phyloP scores from a whole-genome alignment of 2,113 vertebrate genomes.

The Cyanistes caeruleus region DNA sequence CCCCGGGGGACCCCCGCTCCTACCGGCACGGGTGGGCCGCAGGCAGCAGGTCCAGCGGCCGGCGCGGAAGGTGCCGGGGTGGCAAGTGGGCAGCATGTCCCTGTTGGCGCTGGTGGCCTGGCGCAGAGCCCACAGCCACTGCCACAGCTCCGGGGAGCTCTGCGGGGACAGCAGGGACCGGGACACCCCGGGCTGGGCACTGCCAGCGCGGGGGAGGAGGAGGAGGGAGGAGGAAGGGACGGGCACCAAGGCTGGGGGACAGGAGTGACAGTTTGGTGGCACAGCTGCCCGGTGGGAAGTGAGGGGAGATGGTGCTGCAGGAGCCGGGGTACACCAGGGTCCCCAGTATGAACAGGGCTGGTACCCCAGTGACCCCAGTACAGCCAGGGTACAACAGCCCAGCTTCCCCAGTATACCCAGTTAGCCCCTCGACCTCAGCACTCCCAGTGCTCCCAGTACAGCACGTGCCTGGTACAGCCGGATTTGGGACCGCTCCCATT shows the following conservation, averaged over 20 bases:
- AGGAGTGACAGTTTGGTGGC: neutral
- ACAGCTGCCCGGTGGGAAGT: neutral
- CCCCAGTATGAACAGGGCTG: neutral
- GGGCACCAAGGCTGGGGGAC: neutral
- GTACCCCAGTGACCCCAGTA: neutral
- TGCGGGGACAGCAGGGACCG: constrained; percentile 5
- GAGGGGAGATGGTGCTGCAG: neutral
- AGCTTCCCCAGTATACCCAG: neutral
- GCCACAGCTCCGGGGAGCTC: constrained; percentile 91
- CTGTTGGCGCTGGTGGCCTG: constrained; percentile 86
- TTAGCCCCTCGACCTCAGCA: neutral
- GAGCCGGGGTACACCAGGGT: neutral
- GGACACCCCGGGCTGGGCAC: neutral
- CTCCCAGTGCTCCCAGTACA: neutral
- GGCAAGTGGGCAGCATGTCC: constrained; percentile 82
- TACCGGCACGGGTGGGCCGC: constrained; percentile 79
- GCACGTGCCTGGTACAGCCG: fast-evolving
- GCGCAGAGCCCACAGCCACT: constrained; percentile 89
- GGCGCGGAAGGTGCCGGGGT: constrained; percentile 82
- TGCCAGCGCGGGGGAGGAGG: fast-evolving
- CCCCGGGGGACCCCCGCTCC: fast-evolving
- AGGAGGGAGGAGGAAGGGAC: neutral
- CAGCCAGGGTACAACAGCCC: neutral
- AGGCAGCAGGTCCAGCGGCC: constrained; percentile 91
- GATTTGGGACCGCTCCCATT: neutral